These are phyloP conservation scores for Hymenochirus boettgeri DNA, from an alignment of 2,113 vertebrate species.

Conservation along the genomic window DNA sequence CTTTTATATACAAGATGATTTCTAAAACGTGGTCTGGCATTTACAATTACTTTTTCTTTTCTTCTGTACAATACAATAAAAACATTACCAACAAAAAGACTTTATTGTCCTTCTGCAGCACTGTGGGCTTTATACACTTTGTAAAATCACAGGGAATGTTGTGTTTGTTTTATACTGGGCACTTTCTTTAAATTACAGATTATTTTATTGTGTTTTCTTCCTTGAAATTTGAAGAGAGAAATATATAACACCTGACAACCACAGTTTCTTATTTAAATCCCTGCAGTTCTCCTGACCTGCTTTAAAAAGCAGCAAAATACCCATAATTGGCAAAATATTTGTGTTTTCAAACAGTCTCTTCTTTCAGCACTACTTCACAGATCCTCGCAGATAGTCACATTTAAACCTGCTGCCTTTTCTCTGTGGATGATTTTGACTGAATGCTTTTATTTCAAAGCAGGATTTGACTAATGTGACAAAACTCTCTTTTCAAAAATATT, in stretches of 20 bases:
- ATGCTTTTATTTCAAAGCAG: too few species aligned
- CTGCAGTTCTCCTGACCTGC: slow-evolving; percentile 2
- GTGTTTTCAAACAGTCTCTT: neutral
- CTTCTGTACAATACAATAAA: slow-evolving; percentile 30
- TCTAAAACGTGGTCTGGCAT: slow-evolving; percentile 22
- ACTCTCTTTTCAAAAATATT: too few species aligned
- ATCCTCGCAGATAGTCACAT: neutral
- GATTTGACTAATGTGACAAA: too few species aligned
- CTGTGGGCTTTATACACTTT: slow-evolving; percentile 2
- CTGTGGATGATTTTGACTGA: neutral
- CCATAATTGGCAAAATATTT: slow-evolving; percentile 16
- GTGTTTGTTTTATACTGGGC: slow-evolving; percentile 15
- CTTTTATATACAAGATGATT: slow-evolving; percentile 23
- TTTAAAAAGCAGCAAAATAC: neutral
- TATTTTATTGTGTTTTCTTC: slow-evolving; percentile 16
- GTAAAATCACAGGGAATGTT: neutral
- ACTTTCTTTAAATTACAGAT: slow-evolving; percentile 21
- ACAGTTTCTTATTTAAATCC: slow-evolving; percentile 13
- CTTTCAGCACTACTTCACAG: neutral
- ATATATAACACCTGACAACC: slow-evolving; percentile 13
- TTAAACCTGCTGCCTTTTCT: neutral
- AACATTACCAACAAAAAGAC: slow-evolving; percentile 17
- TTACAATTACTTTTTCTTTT: slow-evolving; percentile 22
- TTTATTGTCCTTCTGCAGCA: slow-evolving; percentile 23
- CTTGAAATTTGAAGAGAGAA: slow-evolving; percentile 15